phyloP scores from a whole-genome alignment of 2,113 vertebrate species.

The Salvelinus sp. region DNA sequence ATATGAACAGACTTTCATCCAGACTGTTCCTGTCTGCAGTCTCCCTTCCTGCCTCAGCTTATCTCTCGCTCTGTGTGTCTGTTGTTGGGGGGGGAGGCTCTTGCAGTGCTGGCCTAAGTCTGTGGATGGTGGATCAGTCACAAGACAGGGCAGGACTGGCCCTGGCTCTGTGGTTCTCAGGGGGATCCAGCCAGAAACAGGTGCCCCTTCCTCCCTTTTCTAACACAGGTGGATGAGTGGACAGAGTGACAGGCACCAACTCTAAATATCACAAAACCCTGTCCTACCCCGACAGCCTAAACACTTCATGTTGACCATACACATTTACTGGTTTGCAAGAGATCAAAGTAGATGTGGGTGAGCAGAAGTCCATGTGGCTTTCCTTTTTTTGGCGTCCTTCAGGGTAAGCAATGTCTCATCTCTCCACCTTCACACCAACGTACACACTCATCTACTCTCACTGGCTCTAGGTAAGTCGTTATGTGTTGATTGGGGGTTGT shows the following conservation, averaged over 20 bases:
- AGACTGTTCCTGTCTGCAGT: conserved; percentile 8
- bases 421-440: background rate
- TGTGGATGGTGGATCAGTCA: conserved; percentile 65
- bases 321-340: background rate
- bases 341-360: background rate
- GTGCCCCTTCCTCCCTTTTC: conserved; percentile 1
- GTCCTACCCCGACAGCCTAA: background rate
- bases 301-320: background rate
- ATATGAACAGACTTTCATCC: conserved; percentile 30
- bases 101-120: conserved; percentile 60
- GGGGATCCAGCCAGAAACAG: conserved; percentile 23
- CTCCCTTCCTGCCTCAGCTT: conserved; percentile 7
- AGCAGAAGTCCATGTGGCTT: background rate
- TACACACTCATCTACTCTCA: background rate
- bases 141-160: conserved; percentile 38
- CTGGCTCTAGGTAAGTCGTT: background rate
- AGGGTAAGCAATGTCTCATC: background rate
- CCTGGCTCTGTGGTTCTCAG: conserved; percentile 55
- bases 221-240: background rate
- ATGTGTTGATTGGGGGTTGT: background rate
- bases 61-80: conserved; percentile 9
- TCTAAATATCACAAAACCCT: background rate
- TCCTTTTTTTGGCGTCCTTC: background rate
- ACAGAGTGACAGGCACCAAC: background rate
- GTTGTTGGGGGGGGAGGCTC: conserved; percentile 31